phyloP scores from a whole-genome alignment of 2,797 vertebrate species.

The Sciurus carolinensis region DNA sequence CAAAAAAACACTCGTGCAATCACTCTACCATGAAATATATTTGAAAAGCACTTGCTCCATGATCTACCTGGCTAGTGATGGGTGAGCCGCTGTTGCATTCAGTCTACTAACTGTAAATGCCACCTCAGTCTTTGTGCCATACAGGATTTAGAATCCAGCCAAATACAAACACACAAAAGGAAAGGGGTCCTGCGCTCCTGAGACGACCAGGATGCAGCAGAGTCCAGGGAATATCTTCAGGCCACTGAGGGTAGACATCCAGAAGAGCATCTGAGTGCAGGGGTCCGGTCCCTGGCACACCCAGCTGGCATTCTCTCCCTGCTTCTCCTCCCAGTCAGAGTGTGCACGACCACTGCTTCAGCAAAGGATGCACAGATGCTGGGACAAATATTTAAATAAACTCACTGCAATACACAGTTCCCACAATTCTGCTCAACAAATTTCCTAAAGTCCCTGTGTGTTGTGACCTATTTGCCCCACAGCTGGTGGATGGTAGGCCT shows the following conservation, averaged over 20 bases:
- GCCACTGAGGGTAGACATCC: not conserved
- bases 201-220: not conserved
- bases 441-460: not conserved
- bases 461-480: not conserved
- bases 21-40: not conserved
- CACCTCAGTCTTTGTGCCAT: accelerated
- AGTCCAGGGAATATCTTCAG: not conserved
- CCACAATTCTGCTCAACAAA: not conserved
- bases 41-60: not conserved
- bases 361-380: not conserved
- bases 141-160: not conserved
- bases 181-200: not conserved
- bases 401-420: not conserved
- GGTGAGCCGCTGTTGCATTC: not conserved
- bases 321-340: not conserved
- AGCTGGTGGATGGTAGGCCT: not conserved
- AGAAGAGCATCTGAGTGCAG: not conserved
- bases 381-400: not conserved
- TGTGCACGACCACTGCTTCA: not conserved
- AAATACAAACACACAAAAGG: not conserved
- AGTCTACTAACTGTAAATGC: too few relatives aligned
- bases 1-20: too few relatives aligned
- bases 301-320: too few relatives aligned
- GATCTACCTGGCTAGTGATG: not conserved
- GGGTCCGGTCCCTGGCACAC: not conserved